phyloP scores from a whole-genome alignment of 2,113 vertebrate species.

The Blennius ocellaris region DNA sequence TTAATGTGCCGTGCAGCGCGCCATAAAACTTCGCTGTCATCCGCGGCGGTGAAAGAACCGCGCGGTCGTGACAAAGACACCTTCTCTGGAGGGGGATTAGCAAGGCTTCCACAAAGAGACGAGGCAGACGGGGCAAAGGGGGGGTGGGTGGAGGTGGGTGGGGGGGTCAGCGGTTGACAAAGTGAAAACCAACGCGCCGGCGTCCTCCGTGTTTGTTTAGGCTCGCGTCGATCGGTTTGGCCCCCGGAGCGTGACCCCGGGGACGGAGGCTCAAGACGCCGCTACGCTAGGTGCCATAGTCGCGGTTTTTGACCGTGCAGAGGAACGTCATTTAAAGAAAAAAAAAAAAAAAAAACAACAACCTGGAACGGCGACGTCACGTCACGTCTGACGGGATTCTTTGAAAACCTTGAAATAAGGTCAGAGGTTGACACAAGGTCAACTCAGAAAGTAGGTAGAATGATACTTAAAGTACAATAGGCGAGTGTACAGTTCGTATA shows the following conservation, averaged over 20 bases:
- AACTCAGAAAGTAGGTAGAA: constrained; percentile 26
- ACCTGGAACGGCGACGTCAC: constrained; percentile 32
- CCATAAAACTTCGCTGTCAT: constrained; percentile 61
- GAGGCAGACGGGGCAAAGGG: constrained; percentile 36
- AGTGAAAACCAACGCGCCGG: constrained; percentile 54
- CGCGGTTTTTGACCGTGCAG: constrained; percentile 54
- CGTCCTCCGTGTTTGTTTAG: constrained; percentile 72
- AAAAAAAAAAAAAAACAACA: constrained; percentile 58
- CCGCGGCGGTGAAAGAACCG: constrained; percentile 47
- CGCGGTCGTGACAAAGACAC: constrained; percentile 68
- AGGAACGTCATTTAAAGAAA: constrained; percentile 72
- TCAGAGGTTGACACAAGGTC: constrained; percentile 11
- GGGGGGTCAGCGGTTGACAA: constrained; percentile 53
- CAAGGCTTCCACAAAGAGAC: constrained; percentile 47
- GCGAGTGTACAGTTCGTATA: constrained; percentile 29
- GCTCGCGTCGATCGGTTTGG: constrained; percentile 53
- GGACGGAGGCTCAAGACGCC: constrained; percentile 38
- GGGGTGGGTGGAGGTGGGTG: too few relatives aligned
- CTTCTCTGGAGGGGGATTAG: constrained; percentile 68
- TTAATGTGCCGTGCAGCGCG: constrained; percentile 70
- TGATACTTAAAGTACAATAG: constrained; percentile 1
- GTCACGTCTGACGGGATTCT: constrained; percentile 42
- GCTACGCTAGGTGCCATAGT: constrained; percentile 58
- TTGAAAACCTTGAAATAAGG: constrained; percentile 46
- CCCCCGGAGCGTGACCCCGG: constrained; percentile 46